A percentile compares a stretch with the other conserved stretches of the same genome.
Evolutionary conservation across 2,888 invertebrate genomes (phyloP).

Genomic region (Smittia sp.): DNA sequence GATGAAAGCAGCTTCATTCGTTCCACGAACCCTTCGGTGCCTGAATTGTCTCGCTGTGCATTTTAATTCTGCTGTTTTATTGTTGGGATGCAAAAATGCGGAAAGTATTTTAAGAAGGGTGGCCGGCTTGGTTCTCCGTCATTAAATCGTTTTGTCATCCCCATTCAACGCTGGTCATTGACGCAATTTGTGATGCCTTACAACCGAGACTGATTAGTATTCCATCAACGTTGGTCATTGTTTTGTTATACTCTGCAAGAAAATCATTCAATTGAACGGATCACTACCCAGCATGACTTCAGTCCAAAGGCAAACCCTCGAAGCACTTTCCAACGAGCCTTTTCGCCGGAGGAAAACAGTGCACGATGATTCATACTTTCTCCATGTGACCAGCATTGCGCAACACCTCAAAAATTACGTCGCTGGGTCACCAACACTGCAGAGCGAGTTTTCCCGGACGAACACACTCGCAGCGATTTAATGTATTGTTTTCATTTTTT

Average conservation of each 20-base stretch:
- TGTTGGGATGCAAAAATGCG: slow-evolving; percentile 22
- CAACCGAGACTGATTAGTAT: slow-evolving; percentile 5
- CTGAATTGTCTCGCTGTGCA: not conserved
- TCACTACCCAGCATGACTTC: slow-evolving; percentile 34
- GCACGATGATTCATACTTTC: slow-evolving; percentile 39
- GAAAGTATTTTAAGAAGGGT: slow-evolving; percentile 19
- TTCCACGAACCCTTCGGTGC: not conserved
- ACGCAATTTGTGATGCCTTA: slow-evolving; percentile 25
- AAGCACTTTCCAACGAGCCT: slow-evolving; percentile 1
- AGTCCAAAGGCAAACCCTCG: not conserved
- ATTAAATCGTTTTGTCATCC: slow-evolving; percentile 29
- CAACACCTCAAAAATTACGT: slow-evolving; percentile 36
- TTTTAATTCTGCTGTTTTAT: slow-evolving; percentile 18
- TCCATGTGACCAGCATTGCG: slow-evolving; percentile 41
- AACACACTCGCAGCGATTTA: not conserved
- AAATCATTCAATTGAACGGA: slow-evolving; percentile 19
- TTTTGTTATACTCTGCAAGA: slow-evolving; percentile 26
- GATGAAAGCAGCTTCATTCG: not conserved
- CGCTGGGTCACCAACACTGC: slow-evolving; percentile 27
- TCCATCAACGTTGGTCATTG: slow-evolving; percentile 15
- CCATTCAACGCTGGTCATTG: slow-evolving; percentile 1
- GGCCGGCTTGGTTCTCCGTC: not conserved
- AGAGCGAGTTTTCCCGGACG: slow-evolving; percentile 21
- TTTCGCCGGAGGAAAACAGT: not conserved
- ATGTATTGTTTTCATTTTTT: slow-evolving; percentile 40